phyloP scores from a whole-genome alignment of 2,888 invertebrate genomes.

The Tetropium fuscum region DNA sequence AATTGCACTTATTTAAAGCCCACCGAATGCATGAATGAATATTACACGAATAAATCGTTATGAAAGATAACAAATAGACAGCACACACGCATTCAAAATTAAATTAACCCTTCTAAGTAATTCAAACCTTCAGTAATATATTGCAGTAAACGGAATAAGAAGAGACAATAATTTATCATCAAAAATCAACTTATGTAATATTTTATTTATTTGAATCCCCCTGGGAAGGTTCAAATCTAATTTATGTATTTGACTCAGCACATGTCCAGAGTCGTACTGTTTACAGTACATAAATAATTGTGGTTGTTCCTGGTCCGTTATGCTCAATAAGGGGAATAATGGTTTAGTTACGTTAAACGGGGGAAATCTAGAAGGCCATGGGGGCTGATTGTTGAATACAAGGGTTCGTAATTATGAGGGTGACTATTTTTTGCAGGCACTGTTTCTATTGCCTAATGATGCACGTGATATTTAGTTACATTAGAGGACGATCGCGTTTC shows the following conservation, averaged over 20 bases:
- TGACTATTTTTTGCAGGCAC: slow-evolving; percentile 28
- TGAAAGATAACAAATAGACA: slow-evolving; percentile 33
- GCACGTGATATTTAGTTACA: neutral
- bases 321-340: slow-evolving; percentile 49
- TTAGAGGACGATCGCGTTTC: slow-evolving; percentile 12
- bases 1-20: too few relatives aligned
- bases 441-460: slow-evolving; percentile 26
- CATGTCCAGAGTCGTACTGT: slow-evolving; percentile 33
- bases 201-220: slow-evolving; percentile 50
- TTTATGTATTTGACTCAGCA: slow-evolving; percentile 55
- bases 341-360: slow-evolving; percentile 42
- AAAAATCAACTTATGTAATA: slow-evolving; percentile 40
- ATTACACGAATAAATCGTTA: slow-evolving; percentile 36
- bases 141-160: slow-evolving; percentile 47
- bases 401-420: slow-evolving; percentile 46
- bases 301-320: slow-evolving; percentile 37
- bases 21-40: slow-evolving; percentile 16
- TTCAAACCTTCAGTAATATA: slow-evolving; percentile 41
- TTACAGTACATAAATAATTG: slow-evolving; percentile 33
- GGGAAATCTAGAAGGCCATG: slow-evolving; percentile 53
- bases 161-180: slow-evolving; percentile 40
- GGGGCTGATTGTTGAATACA: slow-evolving; percentile 51
- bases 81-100: slow-evolving; percentile 38
- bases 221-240: slow-evolving; percentile 46
- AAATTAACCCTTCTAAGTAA: slow-evolving; percentile 38